A percentile compares a stretch with the other conserved stretches of the same genome.
phyloP scores from a whole-genome alignment of 2,888 invertebrate genomes.

The Melolontha melolontha region DNA sequence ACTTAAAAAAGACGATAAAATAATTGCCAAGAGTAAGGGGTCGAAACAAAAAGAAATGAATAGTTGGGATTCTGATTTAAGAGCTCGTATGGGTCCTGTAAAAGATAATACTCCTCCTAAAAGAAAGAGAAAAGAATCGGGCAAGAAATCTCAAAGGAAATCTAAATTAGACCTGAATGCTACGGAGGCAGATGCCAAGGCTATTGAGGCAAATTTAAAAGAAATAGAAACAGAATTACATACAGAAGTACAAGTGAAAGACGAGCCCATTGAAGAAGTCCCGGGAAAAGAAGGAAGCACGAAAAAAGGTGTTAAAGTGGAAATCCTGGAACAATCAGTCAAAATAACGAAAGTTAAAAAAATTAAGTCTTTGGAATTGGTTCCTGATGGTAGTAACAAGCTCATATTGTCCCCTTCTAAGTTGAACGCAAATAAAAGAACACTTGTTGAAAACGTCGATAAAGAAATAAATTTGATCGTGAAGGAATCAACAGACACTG shows the following conservation, averaged over 20 bases:
- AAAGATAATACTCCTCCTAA: conserved; percentile 10
- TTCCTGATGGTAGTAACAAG: conserved; percentile 47
- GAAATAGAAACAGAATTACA: conserved; percentile 19
- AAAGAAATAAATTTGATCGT: conserved; percentile 6
- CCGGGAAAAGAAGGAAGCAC: conserved; percentile 3
- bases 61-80: conserved; percentile 57
- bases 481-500: too few relatives aligned
- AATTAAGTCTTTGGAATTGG: conserved; percentile 47
- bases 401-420: conserved; percentile 57
- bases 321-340: conserved; percentile 36
- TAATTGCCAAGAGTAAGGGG: conserved; percentile 25
- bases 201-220: conserved; percentile 41
- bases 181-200: conserved; percentile 34
- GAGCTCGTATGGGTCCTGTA: conserved; percentile 46
- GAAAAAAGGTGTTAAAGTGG: conserved; percentile 15
- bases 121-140: conserved; percentile 41
- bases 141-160: conserved; percentile 22
- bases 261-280: background rate
- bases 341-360: conserved; percentile 48
- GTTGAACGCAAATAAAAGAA: conserved; percentile 55
- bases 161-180: conserved; percentile 28
- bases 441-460: conserved; percentile 46
- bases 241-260: conserved; percentile 35
- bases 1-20: background rate
- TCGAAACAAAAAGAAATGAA: conserved; percentile 26